Percentiles rank a stretch among this genome's conserved stretches.
Conservation (phyloP, 2,888 invertebrate genomes). For the Sphecodes monilicornis region DNA sequence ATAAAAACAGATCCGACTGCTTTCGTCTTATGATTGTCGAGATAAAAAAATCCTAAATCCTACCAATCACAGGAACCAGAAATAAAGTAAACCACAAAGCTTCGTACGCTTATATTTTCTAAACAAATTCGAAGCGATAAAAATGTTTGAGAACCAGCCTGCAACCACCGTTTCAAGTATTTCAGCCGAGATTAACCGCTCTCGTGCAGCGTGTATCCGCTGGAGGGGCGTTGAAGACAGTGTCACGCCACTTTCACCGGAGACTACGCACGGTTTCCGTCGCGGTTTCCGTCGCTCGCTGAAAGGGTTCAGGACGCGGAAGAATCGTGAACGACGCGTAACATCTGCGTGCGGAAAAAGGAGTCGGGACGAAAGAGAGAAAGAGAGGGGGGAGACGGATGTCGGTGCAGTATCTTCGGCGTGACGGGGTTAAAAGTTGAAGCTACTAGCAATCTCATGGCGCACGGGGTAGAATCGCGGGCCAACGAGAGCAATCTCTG, state of each 20-base stretch:
- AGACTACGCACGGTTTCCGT: neutral
- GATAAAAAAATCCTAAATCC: too few species aligned
- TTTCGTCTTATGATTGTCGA: neutral
- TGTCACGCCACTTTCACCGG: neutral
- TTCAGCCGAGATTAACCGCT: neutral
- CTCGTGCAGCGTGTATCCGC: neutral
- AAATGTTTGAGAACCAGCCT: neutral
- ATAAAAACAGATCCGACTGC: neutral
- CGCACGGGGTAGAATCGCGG: constrained; percentile 20
- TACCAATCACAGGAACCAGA: too few species aligned
- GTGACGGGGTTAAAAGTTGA: constrained; percentile 44
- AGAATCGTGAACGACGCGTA: neutral
- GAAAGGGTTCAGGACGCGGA: neutral
- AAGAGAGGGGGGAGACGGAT: neutral
- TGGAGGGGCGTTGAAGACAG: neutral
- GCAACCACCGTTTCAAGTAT: neutral
- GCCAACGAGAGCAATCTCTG: constrained; percentile 47
- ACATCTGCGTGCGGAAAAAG: neutral
- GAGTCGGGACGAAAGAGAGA: neutral
- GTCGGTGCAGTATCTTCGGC: neutral
- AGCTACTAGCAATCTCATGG: constrained; percentile 30
- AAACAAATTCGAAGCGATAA: too few species aligned
- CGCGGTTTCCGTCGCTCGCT: neutral
- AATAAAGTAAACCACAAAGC: too few species aligned
- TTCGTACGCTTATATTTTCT: too few species aligned